phyloP scores from a whole-genome alignment of 2,113 vertebrate genomes.

The Silurus asotus region DNA sequence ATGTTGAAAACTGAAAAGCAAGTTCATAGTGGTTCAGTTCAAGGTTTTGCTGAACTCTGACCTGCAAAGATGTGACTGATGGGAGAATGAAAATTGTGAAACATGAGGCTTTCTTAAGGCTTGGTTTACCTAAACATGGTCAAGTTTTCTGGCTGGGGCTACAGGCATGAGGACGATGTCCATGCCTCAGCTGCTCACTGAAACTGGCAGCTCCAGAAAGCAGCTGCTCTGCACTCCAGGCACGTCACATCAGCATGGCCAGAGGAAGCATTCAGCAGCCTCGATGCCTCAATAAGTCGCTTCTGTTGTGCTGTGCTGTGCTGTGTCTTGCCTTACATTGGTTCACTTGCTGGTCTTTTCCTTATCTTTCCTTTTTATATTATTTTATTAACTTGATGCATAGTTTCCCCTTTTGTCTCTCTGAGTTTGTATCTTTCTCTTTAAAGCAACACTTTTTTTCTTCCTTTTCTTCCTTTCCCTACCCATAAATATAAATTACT shows the following conservation, averaged over 20 bases:
- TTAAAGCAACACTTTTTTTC: constrained; percentile 37
- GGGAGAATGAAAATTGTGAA: too few species aligned
- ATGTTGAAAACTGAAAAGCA: too few species aligned
- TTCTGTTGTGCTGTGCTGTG: constrained; percentile 72
- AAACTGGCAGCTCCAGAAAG: constrained; percentile 70
- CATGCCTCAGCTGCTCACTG: constrained; percentile 63
- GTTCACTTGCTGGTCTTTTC: constrained; percentile 52
- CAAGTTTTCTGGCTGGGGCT: not conserved
- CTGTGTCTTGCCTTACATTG: constrained; percentile 60
- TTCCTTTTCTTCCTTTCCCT: constrained; percentile 9
- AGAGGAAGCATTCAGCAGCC: constrained; percentile 76
- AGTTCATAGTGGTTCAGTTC: too few species aligned
- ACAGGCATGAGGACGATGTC: constrained; percentile 7
- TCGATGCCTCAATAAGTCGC: constrained; percentile 73
- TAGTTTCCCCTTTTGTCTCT: not conserved
- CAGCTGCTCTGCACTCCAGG: constrained; percentile 68
- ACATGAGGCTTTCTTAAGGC: not conserved
- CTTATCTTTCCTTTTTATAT: constrained; percentile 20
- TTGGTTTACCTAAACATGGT: not conserved
- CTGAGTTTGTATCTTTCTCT: not conserved
- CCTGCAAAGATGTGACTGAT: too few species aligned
- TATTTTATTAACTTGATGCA: not conserved
- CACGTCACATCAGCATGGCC: constrained; percentile 71
- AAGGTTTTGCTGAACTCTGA: too few species aligned
- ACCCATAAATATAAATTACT: constrained; percentile 31